Conservation (phyloP, 2,113 vertebrate genomes). For the Drymodes brunneopygia region DNA sequence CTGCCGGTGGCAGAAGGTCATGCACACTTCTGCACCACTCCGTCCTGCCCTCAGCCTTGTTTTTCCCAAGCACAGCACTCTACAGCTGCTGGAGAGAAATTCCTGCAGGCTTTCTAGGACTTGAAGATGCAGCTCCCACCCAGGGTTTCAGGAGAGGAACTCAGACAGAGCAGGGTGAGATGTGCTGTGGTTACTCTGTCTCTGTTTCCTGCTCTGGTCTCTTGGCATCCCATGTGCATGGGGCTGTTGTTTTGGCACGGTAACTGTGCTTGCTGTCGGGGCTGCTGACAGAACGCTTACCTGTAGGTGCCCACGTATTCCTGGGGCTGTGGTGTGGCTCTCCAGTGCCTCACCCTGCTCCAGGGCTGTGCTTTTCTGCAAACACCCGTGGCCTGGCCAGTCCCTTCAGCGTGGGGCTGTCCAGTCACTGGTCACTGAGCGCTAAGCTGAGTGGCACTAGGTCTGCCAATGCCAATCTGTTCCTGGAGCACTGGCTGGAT, state of each 20-base stretch:
- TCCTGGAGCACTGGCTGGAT: background rate
- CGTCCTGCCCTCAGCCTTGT: background rate
- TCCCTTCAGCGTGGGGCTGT: rapidly evolving
- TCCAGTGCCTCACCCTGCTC: background rate
- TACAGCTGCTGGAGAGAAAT: background rate
- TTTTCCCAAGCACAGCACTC: background rate
- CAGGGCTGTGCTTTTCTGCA: background rate
- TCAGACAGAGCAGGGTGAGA: background rate
- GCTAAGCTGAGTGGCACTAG: rapidly evolving
- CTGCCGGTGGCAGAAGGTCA: background rate
- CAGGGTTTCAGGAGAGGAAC: background rate
- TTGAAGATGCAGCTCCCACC: background rate
- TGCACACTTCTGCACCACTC: background rate
- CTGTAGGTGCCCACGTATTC: conserved; percentile 14
- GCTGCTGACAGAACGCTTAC: background rate
- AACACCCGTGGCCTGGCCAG: background rate
- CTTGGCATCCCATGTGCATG: rapidly evolving
- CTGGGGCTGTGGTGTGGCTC: background rate
- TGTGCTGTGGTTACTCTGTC: rapidly evolving
- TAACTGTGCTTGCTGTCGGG: rapidly evolving
- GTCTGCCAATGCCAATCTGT: rapidly evolving
- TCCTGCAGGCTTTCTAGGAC: background rate
- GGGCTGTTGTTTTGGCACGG: background rate
- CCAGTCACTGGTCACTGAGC: rapidly evolving
- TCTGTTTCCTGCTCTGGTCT: rapidly evolving